Evolutionary conservation across 2,797 vertebrate genomes (phyloP).

Genomic region (Craterocephalus amniculus): DNA sequence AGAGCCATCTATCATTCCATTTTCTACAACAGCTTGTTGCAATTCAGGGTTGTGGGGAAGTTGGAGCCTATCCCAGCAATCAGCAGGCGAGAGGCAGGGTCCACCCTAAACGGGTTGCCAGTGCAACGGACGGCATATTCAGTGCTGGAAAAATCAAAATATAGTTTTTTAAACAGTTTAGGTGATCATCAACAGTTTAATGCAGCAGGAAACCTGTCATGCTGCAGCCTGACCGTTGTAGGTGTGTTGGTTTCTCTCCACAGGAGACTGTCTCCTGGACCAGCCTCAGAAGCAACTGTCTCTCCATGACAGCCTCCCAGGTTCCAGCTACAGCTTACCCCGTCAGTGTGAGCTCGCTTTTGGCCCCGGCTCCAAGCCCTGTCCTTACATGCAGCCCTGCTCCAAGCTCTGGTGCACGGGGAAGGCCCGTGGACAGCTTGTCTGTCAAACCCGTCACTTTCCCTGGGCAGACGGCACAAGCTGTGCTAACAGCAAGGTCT

Average conservation of each 20-base stretch:
- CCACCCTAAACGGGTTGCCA: no score
- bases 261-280: constrained; percentile 95
- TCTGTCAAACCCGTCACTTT: constrained; percentile 97
- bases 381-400: constrained; percentile 96
- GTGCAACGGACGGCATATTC: not conserved
- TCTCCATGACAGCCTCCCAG: constrained; percentile 89
- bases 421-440: constrained; percentile 91
- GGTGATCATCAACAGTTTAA: not conserved
- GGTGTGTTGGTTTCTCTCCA: constrained; percentile 21
- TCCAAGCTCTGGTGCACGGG: constrained; percentile 97
- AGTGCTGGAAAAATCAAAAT: not conserved
- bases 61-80: no score
- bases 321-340: constrained; percentile 89
- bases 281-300: constrained; percentile 90
- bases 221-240: constrained; percentile 7
- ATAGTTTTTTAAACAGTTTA: not conserved
- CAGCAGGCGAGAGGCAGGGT: no score
- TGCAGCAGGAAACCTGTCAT: not conserved
- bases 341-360: constrained; percentile 97
- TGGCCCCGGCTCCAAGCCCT: constrained; percentile 91
- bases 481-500: constrained; percentile 88
- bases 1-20: no score
- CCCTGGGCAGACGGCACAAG: constrained; percentile 95
- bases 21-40: no score
- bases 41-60: no score